phyloP scores from a whole-genome alignment of 2,888 invertebrate genomes.

The Pristionchus fissidentatus region DNA sequence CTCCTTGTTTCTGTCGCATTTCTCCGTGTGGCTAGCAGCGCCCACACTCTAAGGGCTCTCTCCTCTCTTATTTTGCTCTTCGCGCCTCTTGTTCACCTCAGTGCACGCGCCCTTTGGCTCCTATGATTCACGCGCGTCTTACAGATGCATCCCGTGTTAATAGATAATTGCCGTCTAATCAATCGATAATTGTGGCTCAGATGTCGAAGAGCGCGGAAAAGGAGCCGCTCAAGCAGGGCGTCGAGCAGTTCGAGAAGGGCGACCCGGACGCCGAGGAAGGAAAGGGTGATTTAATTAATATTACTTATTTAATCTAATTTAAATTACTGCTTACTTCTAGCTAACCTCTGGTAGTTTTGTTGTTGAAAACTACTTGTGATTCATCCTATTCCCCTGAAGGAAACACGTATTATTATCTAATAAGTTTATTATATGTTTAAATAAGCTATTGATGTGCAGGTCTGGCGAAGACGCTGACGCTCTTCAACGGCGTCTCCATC shows the following conservation, averaged over 20 bases:
- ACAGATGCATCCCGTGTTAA: no score
- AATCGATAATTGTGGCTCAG: background rate
- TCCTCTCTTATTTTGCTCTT: background rate
- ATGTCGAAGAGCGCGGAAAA: slow-evolving; percentile 18
- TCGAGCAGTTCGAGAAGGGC: slow-evolving; percentile 40
- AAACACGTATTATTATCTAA: background rate
- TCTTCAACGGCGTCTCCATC: slow-evolving; percentile 73
- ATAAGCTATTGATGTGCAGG: slow-evolving; percentile 49
- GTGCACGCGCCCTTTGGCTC: background rate
- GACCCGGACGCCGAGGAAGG: slow-evolving; percentile 26
- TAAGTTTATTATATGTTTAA: background rate
- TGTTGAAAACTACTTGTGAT: background rate
- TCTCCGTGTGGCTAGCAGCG: background rate
- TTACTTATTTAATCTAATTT: background rate
- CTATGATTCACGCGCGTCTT: background rate
- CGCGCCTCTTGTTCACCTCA: background rate
- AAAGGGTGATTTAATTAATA: slow-evolving; percentile 32
- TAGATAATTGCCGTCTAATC: no score
- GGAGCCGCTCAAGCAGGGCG: slow-evolving; percentile 35
- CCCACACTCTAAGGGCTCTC: background rate
- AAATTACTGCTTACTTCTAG: background rate
- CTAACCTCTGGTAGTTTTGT: background rate
- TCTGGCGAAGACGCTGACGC: slow-evolving; percentile 67
- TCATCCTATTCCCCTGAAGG: background rate
- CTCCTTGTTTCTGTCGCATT: background rate